Evolutionary conservation across 2,113 vertebrate species (phyloP).

Genomic region (Corvus hawaiiensis): DNA sequence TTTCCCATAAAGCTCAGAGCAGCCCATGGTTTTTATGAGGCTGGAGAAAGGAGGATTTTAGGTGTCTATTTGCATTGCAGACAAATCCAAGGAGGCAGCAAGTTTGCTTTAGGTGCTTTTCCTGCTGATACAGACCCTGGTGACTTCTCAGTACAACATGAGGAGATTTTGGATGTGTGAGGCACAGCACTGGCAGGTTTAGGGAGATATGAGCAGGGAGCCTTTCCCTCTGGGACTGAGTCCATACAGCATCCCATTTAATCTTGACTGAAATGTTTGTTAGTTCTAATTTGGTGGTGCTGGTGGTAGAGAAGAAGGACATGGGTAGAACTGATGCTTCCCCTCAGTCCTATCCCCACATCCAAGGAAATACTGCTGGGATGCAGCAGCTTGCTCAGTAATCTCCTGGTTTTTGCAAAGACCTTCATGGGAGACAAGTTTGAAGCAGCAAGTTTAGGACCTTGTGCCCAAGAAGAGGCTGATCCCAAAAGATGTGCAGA

Average conservation of each 20-base stretch:
- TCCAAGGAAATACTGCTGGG: background rate
- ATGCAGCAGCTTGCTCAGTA: background rate
- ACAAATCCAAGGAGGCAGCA: background rate
- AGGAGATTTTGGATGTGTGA: background rate
- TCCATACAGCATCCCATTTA: background rate
- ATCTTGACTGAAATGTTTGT: rapidly evolving
- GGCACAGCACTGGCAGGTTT: background rate
- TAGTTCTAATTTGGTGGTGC: background rate
- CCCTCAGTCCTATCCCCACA: rapidly evolving
- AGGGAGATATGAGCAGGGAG: background rate
- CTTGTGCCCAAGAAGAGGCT: background rate
- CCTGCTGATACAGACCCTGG: background rate
- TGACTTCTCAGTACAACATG: background rate
- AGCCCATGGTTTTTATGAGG: background rate
- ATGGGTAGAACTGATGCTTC: rapidly evolving
- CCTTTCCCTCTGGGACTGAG: background rate
- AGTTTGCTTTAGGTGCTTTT: background rate
- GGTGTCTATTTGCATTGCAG: background rate
- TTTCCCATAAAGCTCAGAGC: background rate
- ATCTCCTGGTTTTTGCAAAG: background rate
- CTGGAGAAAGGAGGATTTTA: background rate
- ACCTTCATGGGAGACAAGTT: background rate
- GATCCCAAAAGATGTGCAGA: background rate
- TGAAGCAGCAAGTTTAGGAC: background rate
- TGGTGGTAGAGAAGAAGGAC: background rate